Conservation (phyloP, 37 sponge, comb jelly and placozoan genomes). For the Dysidea cf. avara region DNA sequence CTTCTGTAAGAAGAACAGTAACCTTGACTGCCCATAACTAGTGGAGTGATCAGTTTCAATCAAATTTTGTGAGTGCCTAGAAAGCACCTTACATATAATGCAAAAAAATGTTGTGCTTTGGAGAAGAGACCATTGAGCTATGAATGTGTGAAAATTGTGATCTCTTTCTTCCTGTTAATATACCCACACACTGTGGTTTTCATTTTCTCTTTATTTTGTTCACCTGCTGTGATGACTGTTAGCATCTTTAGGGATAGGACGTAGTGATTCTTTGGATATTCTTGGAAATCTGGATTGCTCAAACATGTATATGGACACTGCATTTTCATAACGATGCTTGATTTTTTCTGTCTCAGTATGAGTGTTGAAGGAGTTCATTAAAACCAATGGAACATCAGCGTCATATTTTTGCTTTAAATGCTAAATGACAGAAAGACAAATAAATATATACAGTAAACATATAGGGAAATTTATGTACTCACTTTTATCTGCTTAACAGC, state of each 20-base stretch:
- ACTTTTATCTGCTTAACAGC: slow-evolving; percentile 92
- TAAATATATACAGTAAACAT: not conserved
- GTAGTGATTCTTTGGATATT: slow-evolving; percentile 82
- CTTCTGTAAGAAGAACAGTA: no score
- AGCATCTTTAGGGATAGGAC: slow-evolving; percentile 69
- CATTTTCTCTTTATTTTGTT: no score
- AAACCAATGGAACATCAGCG: slow-evolving; percentile 85
- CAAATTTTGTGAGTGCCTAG: no score
- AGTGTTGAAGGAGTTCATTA: slow-evolving; percentile 99
- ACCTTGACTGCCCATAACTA: no score
- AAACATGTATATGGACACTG: slow-evolving; percentile 85
- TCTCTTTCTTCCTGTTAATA: no score
- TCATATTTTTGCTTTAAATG: slow-evolving; percentile 73
- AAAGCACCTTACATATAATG: no score
- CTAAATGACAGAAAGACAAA: slow-evolving; percentile 43
- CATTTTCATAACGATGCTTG: slow-evolving; percentile 74
- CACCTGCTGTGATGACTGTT: slow-evolving; percentile 5
- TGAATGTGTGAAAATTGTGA: no score
- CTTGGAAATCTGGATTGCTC: slow-evolving; percentile 93
- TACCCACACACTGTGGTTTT: no score
- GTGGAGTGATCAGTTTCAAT: no score
- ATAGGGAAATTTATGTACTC: not conserved
- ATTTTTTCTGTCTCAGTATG: slow-evolving; percentile 83
- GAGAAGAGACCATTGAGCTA: no score
- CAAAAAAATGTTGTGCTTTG: no score